phyloP scores from a whole-genome alignment of 2,113 vertebrate species.

The Benthochromis sp. region DNA sequence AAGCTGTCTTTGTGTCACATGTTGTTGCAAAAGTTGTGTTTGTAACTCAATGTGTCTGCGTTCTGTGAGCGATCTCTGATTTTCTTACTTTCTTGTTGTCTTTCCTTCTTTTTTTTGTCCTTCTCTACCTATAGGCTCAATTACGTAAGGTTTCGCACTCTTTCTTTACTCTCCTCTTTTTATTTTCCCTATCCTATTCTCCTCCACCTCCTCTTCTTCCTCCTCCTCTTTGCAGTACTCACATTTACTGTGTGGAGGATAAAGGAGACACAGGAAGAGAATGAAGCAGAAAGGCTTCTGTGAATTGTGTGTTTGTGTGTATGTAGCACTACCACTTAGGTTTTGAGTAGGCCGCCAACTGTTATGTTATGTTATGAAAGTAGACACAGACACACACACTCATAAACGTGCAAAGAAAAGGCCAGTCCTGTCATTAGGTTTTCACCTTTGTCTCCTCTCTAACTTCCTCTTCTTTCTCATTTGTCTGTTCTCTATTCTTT shows the following conservation, averaged over 20 bases:
- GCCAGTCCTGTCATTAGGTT: not conserved
- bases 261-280: constrained; percentile 14
- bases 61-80: not conserved
- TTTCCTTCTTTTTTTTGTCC: not conserved
- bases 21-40: not conserved
- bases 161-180: not conserved
- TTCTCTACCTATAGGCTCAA: not conserved
- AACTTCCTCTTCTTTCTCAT: not conserved
- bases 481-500: not conserved
- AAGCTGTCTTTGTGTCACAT: not conserved
- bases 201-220: not conserved
- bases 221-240: not conserved
- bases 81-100: not conserved
- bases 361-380: not conserved
- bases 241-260: constrained; percentile 22
- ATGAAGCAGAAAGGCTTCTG: constrained; percentile 9
- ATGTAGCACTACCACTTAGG: not conserved
- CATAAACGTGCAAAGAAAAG: not conserved
- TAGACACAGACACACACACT: not conserved
- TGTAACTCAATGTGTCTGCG: not conserved
- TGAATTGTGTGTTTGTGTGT: constrained; percentile 1
- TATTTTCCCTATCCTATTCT: not conserved
- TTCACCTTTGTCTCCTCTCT: not conserved
- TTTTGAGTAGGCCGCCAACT: not conserved
- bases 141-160: constrained; percentile 35